phyloP scores from a whole-genome alignment of 2,888 invertebrate species.

The Dicyrtomina minuta region DNA sequence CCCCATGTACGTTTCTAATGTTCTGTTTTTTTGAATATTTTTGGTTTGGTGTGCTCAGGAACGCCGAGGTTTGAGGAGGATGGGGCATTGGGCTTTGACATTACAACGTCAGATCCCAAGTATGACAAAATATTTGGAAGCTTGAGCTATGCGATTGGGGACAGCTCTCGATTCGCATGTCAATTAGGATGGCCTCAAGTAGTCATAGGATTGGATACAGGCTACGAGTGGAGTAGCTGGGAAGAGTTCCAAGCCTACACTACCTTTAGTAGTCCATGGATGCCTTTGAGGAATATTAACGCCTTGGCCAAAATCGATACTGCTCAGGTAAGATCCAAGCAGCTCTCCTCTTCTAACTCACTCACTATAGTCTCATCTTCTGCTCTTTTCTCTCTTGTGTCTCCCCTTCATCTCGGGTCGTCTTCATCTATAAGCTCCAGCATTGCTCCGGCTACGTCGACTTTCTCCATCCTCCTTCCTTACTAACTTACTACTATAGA shows the following conservation, averaged over 20 bases:
- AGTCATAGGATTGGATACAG: conserved; percentile 50
- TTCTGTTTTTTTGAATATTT: conserved; percentile 3
- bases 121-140: conserved; percentile 54
- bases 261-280: conserved; percentile 52
- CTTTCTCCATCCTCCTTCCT: too few relatives aligned
- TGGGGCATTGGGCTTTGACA: conserved; percentile 51
- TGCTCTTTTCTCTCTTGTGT: too few relatives aligned
- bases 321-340: conserved; percentile 45
- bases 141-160: conserved; percentile 52
- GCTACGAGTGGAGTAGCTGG: conserved; percentile 48
- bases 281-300: conserved; percentile 51
- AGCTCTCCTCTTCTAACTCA: neutral
- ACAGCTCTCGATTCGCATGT: conserved; percentile 52
- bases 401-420: too few relatives aligned
- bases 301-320: conserved; percentile 51
- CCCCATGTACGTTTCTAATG: too few relatives aligned
- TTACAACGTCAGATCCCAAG: conserved; percentile 51
- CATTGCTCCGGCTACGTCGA: too few relatives aligned
- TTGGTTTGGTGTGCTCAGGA: conserved; percentile 34
- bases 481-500: too few relatives aligned
- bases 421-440: neutral
- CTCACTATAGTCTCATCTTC: neutral
- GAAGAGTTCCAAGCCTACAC: conserved; percentile 52
- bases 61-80: conserved; percentile 53
- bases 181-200: conserved; percentile 54